These are phyloP conservation scores for Yasuhikotakia modesta DNA, from an alignment of 2,797 vertebrate genomes.

Conservation along the genomic window DNA sequence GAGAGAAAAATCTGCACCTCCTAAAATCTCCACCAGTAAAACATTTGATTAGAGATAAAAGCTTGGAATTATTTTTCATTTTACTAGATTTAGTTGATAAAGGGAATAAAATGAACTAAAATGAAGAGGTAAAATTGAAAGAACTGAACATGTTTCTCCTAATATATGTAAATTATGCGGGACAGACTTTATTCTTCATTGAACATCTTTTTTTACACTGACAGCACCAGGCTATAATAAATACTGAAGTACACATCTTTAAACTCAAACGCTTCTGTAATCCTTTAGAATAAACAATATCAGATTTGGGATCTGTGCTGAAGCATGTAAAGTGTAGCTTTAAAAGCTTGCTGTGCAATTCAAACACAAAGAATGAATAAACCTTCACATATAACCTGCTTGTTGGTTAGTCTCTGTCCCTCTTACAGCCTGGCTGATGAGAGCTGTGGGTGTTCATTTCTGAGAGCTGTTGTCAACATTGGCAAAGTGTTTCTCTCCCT, in stretches of 20 bases:
- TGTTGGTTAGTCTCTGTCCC: constrained; percentile 17
- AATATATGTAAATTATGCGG: constrained; percentile 22
- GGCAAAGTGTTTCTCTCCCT: neutral
- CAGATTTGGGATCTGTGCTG: neutral
- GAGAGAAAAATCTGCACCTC: constrained; percentile 54
- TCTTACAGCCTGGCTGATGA: constrained; percentile 3
- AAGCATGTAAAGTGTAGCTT: constrained; percentile 13
- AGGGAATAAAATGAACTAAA: constrained; percentile 27
- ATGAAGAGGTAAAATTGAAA: constrained; percentile 43
- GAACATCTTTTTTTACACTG: neutral
- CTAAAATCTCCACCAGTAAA: constrained; percentile 48
- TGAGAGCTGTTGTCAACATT: constrained; percentile 29
- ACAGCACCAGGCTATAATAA: neutral
- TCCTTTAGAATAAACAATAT: neutral
- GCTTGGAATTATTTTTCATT: constrained; percentile 54
- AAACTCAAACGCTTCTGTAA: neutral
- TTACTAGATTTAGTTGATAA: constrained; percentile 55
- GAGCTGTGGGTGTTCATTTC: constrained; percentile 28
- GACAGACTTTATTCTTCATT: constrained; percentile 9
- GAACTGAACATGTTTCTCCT: neutral
- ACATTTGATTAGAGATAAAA: constrained; percentile 59
- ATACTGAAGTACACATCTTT: neutral
- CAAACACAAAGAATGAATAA: constrained; percentile 23
- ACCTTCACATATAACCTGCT: constrained; percentile 40
- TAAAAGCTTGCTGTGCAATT: constrained; percentile 32